Conservation (phyloP, 2,888 invertebrate genomes). For the Melanostoma mellinum region DNA sequence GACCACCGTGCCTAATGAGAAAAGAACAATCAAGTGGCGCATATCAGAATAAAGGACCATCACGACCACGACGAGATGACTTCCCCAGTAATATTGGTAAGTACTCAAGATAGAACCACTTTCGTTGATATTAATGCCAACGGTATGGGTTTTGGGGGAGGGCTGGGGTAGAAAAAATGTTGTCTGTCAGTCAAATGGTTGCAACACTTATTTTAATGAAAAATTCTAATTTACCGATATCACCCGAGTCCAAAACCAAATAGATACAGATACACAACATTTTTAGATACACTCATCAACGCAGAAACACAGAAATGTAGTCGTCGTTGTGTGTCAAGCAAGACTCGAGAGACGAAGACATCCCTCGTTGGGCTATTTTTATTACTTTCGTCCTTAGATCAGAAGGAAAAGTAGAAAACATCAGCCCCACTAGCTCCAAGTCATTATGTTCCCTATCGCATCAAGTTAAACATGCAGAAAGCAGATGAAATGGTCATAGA, state of each 20-base stretch:
- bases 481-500: constrained; percentile 62
- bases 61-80: constrained; percentile 24
- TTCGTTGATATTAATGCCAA: constrained; percentile 68
- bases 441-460: constrained; percentile 70
- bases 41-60: constrained; percentile 52
- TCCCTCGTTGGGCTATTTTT: constrained; percentile 51
- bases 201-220: constrained; percentile 76
- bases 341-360: constrained; percentile 30
- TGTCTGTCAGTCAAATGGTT: constrained; percentile 74
- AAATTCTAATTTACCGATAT: constrained; percentile 75
- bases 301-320: constrained; percentile 36
- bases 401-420: constrained; percentile 24
- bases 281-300: constrained; percentile 44
- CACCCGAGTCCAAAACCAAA: constrained; percentile 53
- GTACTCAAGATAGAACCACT: constrained; percentile 72
- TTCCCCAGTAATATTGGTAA: constrained; percentile 66
- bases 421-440: constrained; percentile 28
- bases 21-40: constrained; percentile 71
- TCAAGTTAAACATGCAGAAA: constrained; percentile 68
- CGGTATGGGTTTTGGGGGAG: constrained; percentile 10
- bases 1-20: constrained; percentile 72
- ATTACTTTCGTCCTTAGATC: constrained; percentile 63
- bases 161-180: constrained; percentile 20
- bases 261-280: constrained; percentile 47
- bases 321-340: constrained; percentile 48